These are phyloP conservation scores for Phylloscopus trochiloides DNA, from an alignment of 2,113 vertebrate genomes.

Conservation along the genomic window DNA sequence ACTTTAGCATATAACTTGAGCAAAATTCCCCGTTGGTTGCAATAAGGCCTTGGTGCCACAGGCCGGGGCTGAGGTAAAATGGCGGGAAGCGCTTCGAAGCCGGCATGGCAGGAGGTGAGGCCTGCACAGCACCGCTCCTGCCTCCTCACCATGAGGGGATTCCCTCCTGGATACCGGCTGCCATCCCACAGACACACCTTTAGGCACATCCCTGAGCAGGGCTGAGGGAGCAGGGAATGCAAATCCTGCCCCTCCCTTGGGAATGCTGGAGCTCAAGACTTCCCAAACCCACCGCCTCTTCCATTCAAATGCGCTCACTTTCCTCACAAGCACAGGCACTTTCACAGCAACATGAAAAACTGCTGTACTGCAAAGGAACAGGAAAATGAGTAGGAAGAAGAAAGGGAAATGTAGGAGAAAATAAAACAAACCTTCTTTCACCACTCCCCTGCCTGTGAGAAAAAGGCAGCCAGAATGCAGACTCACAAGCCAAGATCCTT, in stretches of 20 bases:
- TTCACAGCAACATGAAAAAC: not conserved
- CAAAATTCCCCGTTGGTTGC: fast-evolving
- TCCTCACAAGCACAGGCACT: not conserved
- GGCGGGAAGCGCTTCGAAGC: fast-evolving
- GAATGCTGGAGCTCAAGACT: not conserved
- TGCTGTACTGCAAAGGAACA: not conserved
- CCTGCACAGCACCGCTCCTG: not conserved
- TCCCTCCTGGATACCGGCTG: fast-evolving
- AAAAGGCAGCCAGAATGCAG: not conserved
- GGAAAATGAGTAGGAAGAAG: conserved; percentile 1
- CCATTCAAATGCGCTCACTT: not conserved
- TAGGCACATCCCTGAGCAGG: not conserved
- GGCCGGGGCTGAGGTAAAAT: not conserved
- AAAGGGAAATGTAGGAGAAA: not conserved
- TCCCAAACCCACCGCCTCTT: not conserved
- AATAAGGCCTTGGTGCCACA: not conserved
- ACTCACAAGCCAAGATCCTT: not conserved
- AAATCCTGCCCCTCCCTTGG: not conserved
- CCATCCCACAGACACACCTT: not conserved
- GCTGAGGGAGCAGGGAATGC: not conserved
- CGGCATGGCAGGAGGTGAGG: fast-evolving
- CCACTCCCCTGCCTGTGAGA: not conserved
- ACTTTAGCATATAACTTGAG: not conserved
- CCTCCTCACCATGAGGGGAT: not conserved
- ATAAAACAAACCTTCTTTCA: not conserved